Base-by-base conservation (phyloP, 2,888 invertebrate genomes). In the Exocentrus adspersus region DNA sequence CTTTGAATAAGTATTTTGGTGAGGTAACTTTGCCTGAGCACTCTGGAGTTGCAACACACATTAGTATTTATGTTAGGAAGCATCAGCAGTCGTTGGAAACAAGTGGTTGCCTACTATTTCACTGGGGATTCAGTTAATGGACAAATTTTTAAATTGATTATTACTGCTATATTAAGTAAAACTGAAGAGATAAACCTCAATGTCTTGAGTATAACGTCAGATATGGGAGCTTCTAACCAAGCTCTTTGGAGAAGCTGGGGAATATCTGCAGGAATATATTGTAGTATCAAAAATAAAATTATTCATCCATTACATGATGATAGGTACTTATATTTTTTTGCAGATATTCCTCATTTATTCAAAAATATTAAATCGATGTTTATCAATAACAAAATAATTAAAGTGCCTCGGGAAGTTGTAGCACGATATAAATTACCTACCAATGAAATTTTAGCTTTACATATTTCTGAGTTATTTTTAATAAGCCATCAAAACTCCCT, bases 1-100 rank as follows among this genome's bases (percentile, higher is more conserved):
- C 50, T 59, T 24, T 21, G 62, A 60, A 58, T 64, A 65, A 50
- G 54, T 63, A 48, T 69, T 60, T 24, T 24, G 24, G 24, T 9
- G 61, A 69, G 14, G 64, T 64, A 14, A 71, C 71, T 1, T 50
- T 72, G 5, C 66, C 69, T 17, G 45, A 70, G n/a, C 65, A 70
- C 46, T 16, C 42, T 14, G 70, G 65, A 24, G 7, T 5, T 24
- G 24, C 24, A 3, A 5, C 24, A 24, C 24, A 24, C 7, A 7
- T 24, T 24, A 7, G 24, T 24, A 7, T 24, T 24, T 24, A 24
- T 24, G 24, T 24, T 24, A 24, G 24, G 24, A 24, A 7, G 24
- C 7, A 5, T 24, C 3, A 24, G 7, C 24, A 24, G 7, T 7
- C 7, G 7, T 3, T 24, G 24, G 24, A 24, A 24, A 7, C 24